These are phyloP conservation scores for Linurgus olivaceus DNA, from an alignment of 2,797 vertebrate species.

Conservation along the genomic window DNA sequence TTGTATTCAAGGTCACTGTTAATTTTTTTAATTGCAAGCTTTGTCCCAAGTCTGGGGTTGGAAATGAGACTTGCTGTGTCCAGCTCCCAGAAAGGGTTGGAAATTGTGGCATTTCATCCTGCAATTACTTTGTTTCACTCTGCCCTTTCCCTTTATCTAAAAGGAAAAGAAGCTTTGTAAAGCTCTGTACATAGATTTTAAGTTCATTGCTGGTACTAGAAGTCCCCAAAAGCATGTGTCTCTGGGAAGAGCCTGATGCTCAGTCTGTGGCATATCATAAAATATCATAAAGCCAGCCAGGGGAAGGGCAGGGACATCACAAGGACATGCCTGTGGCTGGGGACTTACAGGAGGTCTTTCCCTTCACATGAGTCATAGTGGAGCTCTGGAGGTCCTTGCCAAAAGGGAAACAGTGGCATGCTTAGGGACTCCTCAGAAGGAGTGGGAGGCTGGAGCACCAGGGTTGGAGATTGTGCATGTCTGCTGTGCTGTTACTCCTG, in stretches of 20 bases:
- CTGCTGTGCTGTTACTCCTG: background rate
- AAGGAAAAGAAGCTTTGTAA: background rate
- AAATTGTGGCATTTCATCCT: background rate
- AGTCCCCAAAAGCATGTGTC: background rate
- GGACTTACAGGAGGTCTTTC: background rate
- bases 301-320: background rate
- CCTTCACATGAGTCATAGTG: background rate
- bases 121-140: background rate
- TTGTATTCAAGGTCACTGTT: slow-evolving; percentile 4
- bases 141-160: background rate
- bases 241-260: background rate
- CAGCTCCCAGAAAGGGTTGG: background rate
- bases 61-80: background rate
- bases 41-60: background rate
- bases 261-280: background rate
- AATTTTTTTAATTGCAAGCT: slow-evolving; percentile 35
- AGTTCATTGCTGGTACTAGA: background rate
- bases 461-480: background rate
- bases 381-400: background rate
- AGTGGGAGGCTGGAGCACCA: background rate
- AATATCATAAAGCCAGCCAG: background rate
- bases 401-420: background rate
- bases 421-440: background rate
- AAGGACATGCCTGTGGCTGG: background rate
- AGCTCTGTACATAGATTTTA: background rate